Evolutionary conservation across 37 sponge, comb jelly and placozoan species (phyloP).

Genomic region (Ephydatia muelleri): DNA sequence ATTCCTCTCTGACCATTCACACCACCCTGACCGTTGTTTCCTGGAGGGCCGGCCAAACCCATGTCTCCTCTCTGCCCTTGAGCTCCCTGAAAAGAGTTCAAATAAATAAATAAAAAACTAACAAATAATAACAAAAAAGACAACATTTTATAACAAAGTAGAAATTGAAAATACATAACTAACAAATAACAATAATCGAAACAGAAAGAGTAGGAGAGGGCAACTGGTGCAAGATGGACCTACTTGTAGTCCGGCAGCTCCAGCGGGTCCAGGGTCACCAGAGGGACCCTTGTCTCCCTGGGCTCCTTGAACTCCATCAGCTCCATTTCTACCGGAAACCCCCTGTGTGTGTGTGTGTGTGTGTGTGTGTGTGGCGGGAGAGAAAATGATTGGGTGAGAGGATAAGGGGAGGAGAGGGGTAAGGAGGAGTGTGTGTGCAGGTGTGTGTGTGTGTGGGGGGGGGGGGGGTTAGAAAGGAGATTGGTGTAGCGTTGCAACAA

Average conservation of each 20-base stretch:
- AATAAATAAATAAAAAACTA: too few species aligned
- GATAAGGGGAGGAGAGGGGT: neutral
- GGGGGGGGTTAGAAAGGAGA: neutral
- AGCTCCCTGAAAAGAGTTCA: conserved; percentile 46
- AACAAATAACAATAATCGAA: too few species aligned
- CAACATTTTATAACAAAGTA: too few species aligned
- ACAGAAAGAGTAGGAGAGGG: too few species aligned
- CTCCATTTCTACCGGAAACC: conserved; percentile 30
- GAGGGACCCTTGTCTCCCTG: neutral
- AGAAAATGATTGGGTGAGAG: neutral
- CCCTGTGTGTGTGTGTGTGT: conserved; percentile 8
- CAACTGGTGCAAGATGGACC: too few species aligned
- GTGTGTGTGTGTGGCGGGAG: too few species aligned
- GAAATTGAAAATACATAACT: too few species aligned
- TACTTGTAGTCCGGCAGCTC: conserved; percentile 4
- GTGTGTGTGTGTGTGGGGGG: neutral
- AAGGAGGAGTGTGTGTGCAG: neutral
- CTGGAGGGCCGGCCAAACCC: conserved; percentile 40
- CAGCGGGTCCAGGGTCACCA: conserved; percentile 23
- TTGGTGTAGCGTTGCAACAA: neutral
- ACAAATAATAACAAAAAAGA: too few species aligned
- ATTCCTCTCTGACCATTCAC: conserved; percentile 27
- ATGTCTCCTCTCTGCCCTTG: conserved; percentile 61
- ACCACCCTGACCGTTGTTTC: conserved; percentile 49
- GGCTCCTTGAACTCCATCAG: conserved; percentile 32